These are phyloP conservation scores for Xylota sylvarum DNA, from an alignment of 2,888 invertebrate genomes.

Conservation along the genomic window DNA sequence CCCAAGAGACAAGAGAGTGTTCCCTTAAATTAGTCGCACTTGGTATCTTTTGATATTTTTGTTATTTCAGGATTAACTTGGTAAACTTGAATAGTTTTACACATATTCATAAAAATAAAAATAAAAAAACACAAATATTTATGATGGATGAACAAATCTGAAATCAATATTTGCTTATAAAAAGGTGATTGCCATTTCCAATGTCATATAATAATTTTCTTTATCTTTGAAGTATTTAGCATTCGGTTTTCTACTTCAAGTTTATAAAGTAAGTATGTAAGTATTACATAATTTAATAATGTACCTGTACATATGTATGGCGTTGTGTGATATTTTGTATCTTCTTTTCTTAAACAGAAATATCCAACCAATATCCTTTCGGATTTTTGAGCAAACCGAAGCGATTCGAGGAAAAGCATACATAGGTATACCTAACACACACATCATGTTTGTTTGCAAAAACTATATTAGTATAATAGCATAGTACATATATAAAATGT, in stretches of 20 bases:
- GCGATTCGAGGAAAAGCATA: too few species aligned
- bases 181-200: background rate
- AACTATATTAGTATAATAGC: too few species aligned
- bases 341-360: too few species aligned
- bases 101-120: background rate
- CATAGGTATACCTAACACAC: too few species aligned
- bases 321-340: too few species aligned
- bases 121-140: slow-evolving; percentile 9
- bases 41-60: slow-evolving; percentile 38
- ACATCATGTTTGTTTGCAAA: too few species aligned
- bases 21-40: slow-evolving; percentile 34
- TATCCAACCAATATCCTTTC: too few species aligned
- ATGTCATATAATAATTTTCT: background rate
- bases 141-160: background rate
- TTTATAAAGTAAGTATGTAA: too few species aligned
- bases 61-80: background rate
- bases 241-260: background rate
- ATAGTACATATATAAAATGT: too few species aligned
- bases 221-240: background rate
- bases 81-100: slow-evolving; percentile 29
- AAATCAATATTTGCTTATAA: background rate
- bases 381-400: too few species aligned
- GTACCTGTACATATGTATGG: too few species aligned
- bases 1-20: slow-evolving; percentile 38
- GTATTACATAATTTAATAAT: too few species aligned